A percentile compares a stretch with the other conserved stretches of the same genome.
phyloP scores from a whole-genome alignment of 2,888 invertebrate genomes.

The Tenodera sinensis region DNA sequence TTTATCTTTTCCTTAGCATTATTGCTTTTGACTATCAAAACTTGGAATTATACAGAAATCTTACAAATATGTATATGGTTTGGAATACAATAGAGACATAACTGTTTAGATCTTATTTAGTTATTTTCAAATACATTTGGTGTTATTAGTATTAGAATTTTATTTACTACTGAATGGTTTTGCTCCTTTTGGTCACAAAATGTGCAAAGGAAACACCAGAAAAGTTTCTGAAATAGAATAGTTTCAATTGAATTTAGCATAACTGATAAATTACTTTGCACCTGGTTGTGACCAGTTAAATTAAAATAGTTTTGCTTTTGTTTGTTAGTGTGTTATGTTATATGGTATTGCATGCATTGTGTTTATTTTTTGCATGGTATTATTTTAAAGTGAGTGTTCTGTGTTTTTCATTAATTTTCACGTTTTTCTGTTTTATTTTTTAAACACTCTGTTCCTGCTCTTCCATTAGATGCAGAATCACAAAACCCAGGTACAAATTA shows the following conservation, averaged over 20 bases:
- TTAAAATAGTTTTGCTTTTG: not conserved
- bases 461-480: constrained; percentile 34
- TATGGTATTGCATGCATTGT: constrained; percentile 17
- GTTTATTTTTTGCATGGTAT: constrained; percentile 37
- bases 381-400: constrained; percentile 20
- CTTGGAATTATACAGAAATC: not conserved
- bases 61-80: not conserved
- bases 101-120: not conserved
- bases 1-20: not conserved
- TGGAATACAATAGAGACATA: not conserved
- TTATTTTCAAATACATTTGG: not conserved
- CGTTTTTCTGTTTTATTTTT: constrained; percentile 41
- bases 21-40: not conserved
- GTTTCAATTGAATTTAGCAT: too few relatives aligned
- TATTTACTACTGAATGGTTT: not conserved
- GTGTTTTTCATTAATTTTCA: constrained; percentile 33
- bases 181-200: not conserved
- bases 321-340: not conserved
- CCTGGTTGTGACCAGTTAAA: not conserved
- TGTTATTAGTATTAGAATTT: not conserved
- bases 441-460: constrained; percentile 38
- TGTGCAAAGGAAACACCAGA: not conserved
- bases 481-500: constrained; percentile 32
- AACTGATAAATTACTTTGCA: not conserved
- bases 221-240: not conserved